Base-by-base conservation (phyloP, 2,888 invertebrate species). In the Lithophane socia region DNA sequence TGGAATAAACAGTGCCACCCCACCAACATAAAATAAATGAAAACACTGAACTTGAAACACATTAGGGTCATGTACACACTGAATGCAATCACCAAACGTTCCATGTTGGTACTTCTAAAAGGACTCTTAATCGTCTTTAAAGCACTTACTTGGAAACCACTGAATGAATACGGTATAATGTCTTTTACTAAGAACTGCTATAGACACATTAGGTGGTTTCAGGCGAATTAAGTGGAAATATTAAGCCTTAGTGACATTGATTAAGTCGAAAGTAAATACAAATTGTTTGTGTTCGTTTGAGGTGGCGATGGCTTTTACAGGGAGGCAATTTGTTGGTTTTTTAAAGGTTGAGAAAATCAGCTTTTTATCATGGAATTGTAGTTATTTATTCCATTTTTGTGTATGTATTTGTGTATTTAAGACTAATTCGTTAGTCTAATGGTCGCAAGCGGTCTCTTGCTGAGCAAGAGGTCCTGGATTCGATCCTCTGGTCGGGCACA, bases 101-200 rank as follows among this genome's bases (percentile, higher is more conserved):
- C 18, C 29, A 56, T 44, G 72, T 73, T 72, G 42, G 56, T 58
- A 52, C 56, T 54, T 42, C 16, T 44, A 29, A 67, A 83, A 79
- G 85, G 87, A 86, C 83, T 81, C 80, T 64, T 80, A 86, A 87
- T 87, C 71, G 76, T 67, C 80, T 86, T 84, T 75, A 37, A 75
- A 86, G 76, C 71, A 80, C 78, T 87, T 85, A 85, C 83, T 75
- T 37, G 63, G 84, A 89, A 86, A 68, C 52, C 63, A 52, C 68
- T 80, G 79, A 84, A 86, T 80, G 79, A 84, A 86, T 87, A 82
- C 80, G 9, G 78, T 74, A 88, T n/a, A n/a, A n/a, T 76, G 78
- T 67, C 56, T 9, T 79, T 61, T 83, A 86, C 76, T 68, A 64
- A 74, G 84, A 89, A 87, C 66, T 80, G 9, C 37, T 65, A 72